These are phyloP conservation scores for Andrena dorsata DNA, from an alignment of 2,888 invertebrate genomes.

Conservation along the genomic window DNA sequence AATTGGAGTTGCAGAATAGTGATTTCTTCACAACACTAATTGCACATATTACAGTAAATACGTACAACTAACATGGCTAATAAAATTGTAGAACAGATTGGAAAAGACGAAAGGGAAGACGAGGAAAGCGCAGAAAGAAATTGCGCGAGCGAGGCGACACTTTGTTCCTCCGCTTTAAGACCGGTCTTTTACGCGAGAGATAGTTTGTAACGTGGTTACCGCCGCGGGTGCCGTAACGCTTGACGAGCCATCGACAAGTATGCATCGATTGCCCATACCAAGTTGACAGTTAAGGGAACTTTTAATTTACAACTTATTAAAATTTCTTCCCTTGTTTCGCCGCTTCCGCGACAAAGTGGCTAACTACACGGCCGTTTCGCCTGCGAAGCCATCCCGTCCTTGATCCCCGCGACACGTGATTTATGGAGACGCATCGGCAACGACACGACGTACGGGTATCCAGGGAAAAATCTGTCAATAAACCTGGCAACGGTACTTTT, in stretches of 20 bases:
- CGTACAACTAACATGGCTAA: not conserved
- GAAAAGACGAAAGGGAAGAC: too few species aligned
- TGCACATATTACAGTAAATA: not conserved
- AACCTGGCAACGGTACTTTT: conserved; percentile 73
- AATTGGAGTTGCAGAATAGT: not conserved
- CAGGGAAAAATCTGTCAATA: conserved; percentile 73
- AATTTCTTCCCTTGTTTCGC: conserved; percentile 63
- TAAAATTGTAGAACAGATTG: not conserved
- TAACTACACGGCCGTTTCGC: conserved; percentile 61
- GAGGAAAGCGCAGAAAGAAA: not conserved
- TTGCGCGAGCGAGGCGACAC: not conserved
- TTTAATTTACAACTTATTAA: conserved; percentile 80
- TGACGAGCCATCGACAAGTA: conserved; percentile 4
- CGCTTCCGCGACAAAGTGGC: conserved; percentile 45
- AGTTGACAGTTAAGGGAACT: conserved; percentile 73
- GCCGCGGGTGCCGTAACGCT: conserved; percentile 29
- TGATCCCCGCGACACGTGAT: conserved; percentile 71
- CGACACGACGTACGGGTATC: conserved; percentile 63
- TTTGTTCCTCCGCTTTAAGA: conserved; percentile 18
- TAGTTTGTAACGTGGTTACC: conserved; percentile 9
- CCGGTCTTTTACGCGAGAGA: conserved; percentile 9
- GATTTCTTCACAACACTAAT: not conserved
- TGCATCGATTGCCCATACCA: conserved; percentile 79
- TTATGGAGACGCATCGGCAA: conserved; percentile 76
- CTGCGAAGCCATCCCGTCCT: conserved; percentile 65